Base-by-base conservation (phyloP, 2,888 invertebrate genomes). In the Sesamia inferens region DNA sequence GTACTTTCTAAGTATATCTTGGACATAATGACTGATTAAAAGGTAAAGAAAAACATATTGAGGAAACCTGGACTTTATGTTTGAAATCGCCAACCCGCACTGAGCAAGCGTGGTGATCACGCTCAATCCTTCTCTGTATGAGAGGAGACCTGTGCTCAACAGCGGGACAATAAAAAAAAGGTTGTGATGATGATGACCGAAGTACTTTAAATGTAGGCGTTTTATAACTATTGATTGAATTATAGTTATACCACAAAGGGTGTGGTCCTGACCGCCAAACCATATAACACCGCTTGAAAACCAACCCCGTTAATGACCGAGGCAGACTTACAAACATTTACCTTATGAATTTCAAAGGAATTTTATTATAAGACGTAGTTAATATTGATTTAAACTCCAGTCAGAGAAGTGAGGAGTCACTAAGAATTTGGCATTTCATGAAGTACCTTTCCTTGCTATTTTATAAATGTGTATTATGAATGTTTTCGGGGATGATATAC, bases 331-430 rank as follows among this genome's bases (percentile, higher is more conserved):
- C 68, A 78, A 81, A 78, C 58, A 74, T 82, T 71, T 59, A 24
- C 16, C 65, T 74, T 51, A n/a, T 55, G 64, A 68, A 71, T 81
- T 81, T 72, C 31, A 69, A 77, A 39, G 66, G 79, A 66, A 81
- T 81, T 78, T 68, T 78, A 74, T 74, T 78, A 63, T 68, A 66
- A 58, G 51, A 47, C 3, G n/a, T 48, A 22, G 61, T 48, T 71
- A 51, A 19, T 71, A 68, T 71, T 69, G 64, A 73, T 67, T 67
- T 69, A n/a, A 42, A 48, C 14, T 48, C n/a, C 10, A 8, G 44
- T 44, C 44, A 61, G 14, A 2, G 19, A 47, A 67, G 14, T n/a
- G 3, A 24, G 31, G 16, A 74, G 59, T 59, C 24, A 16, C 31
- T 58, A 47, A 16, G 64, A 51, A 68, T 68, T 68, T 24, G 11